Evolutionary conservation across 2,113 vertebrate species (phyloP).

Genomic region (Xenopus laevis): DNA sequence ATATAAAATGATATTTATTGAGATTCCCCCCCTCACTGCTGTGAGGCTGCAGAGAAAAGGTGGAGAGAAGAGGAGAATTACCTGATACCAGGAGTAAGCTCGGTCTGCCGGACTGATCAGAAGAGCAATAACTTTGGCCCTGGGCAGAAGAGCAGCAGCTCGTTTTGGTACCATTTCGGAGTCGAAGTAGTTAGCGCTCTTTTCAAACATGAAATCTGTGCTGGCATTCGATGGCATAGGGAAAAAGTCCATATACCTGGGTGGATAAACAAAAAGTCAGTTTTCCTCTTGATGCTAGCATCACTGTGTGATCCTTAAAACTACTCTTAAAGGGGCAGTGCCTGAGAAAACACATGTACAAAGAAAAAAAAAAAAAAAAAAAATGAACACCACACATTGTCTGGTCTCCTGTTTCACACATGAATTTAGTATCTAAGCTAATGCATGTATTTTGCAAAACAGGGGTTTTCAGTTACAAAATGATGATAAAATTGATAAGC

Average conservation of each 20-base stretch:
- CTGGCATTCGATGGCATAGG: slow-evolving; percentile 94
- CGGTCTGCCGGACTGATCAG: slow-evolving; percentile 89
- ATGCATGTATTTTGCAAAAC: too few species aligned
- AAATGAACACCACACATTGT: too few species aligned
- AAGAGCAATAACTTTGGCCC: slow-evolving; percentile 88
- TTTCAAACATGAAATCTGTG: slow-evolving; percentile 97
- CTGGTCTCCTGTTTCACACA: too few species aligned
- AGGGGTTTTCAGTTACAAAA: too few species aligned
- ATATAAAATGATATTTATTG: neutral
- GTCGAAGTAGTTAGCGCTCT: slow-evolving; percentile 96
- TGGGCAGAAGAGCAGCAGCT: slow-evolving; percentile 81
- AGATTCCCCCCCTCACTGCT: too few species aligned
- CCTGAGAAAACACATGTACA: too few species aligned
- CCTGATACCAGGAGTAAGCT: slow-evolving; percentile 98
- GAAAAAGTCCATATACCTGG: slow-evolving; percentile 98
- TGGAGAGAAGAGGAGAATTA: slow-evolving; percentile 39
- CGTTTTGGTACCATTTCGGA: slow-evolving; percentile 80
- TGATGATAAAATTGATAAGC: too few species aligned
- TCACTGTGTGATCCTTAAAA: too few species aligned
- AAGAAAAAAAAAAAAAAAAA: too few species aligned
- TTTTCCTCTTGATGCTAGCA: too few species aligned
- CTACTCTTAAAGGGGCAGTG: too few species aligned
- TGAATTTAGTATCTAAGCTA: too few species aligned
- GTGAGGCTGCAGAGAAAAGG: neutral
- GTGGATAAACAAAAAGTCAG: neutral